phyloP scores from a whole-genome alignment of 1,140 invertebrate genomes.

The Carcinoscorpius rotundicauda region DNA sequence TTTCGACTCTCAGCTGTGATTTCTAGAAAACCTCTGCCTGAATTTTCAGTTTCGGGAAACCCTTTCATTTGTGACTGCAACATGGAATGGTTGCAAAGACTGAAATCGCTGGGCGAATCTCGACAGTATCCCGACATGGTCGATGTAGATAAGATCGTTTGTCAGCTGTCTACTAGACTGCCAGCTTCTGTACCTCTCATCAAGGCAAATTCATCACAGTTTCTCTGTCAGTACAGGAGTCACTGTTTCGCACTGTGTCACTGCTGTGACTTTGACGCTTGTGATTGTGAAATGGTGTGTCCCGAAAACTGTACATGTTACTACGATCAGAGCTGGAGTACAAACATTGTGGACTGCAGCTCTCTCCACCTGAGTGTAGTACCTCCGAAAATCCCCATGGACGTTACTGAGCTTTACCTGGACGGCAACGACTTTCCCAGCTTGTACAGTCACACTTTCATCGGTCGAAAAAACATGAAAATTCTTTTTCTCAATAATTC shows the following conservation, averaged over 20 bases:
- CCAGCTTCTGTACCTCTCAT: slow-evolving; percentile 50
- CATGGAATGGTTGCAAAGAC: slow-evolving; percentile 74
- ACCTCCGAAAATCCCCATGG: slow-evolving; percentile 80
- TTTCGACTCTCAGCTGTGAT: slow-evolving; percentile 56
- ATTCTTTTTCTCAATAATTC: slow-evolving; percentile 78
- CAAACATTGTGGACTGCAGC: slow-evolving; percentile 81
- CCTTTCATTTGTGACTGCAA: slow-evolving; percentile 79
- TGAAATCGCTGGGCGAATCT: slow-evolving; percentile 54
- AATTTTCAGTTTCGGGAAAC: slow-evolving; percentile 78
- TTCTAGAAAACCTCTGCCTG: slow-evolving; percentile 46
- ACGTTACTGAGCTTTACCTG: slow-evolving; percentile 82
- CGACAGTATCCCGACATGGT: slow-evolving; percentile 76
- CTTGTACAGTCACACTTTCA: slow-evolving; percentile 76
- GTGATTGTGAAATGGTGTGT: slow-evolving; percentile 91
- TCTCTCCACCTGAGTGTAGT: slow-evolving; percentile 57
- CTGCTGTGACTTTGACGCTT: slow-evolving; percentile 89
- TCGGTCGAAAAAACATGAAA: slow-evolving; percentile 74
- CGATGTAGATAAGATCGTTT: slow-evolving; percentile 82
- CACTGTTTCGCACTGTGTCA: slow-evolving; percentile 87
- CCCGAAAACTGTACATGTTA: slow-evolving; percentile 89
- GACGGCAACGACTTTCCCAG: slow-evolving; percentile 80
- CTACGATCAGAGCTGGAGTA: slow-evolving; percentile 85
- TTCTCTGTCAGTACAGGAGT: slow-evolving; percentile 80
- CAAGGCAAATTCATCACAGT: slow-evolving; percentile 71
- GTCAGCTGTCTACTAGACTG: slow-evolving; percentile 60